Evolutionary conservation across 2,888 invertebrate genomes (phyloP).

Genomic region (Acanthosoma haemorrhoidale): DNA sequence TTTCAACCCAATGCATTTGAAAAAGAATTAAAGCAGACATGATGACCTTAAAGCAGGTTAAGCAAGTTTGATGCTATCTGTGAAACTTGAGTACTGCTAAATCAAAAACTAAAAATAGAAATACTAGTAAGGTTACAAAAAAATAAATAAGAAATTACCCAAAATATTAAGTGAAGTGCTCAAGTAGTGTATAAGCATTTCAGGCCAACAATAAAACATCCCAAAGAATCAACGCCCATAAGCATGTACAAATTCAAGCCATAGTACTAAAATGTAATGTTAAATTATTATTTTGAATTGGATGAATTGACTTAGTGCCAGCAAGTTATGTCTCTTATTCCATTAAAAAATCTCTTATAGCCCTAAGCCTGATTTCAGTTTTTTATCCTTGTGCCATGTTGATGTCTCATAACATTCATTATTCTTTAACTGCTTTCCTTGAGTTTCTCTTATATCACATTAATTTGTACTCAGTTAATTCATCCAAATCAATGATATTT

Average conservation of each 20-base stretch:
- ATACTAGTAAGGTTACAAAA: background rate
- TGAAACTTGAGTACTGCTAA: background rate
- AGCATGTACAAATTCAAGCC: conserved; percentile 1
- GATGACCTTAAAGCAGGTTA: too few species aligned
- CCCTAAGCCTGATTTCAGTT: too few species aligned
- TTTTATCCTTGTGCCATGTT: background rate
- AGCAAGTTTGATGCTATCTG: too few species aligned
- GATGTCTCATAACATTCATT: background rate
- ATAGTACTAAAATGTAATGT: background rate
- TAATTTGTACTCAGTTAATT: background rate
- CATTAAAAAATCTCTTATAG: too few species aligned
- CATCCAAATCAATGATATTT: background rate
- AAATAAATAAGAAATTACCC: background rate
- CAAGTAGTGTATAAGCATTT: background rate
- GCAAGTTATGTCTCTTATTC: too few species aligned
- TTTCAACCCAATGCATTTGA: too few species aligned
- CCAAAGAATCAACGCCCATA: background rate
- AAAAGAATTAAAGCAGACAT: too few species aligned
- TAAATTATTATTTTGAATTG: background rate
- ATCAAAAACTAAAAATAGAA: background rate
- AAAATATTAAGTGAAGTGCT: background rate
- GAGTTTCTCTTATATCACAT: background rate
- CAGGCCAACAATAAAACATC: background rate
- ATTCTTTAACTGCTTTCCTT: background rate
- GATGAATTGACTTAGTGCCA: background rate